Evolutionary conservation across 2,113 vertebrate genomes (phyloP).

Genomic region (Oxygymnocypris stewartii): DNA sequence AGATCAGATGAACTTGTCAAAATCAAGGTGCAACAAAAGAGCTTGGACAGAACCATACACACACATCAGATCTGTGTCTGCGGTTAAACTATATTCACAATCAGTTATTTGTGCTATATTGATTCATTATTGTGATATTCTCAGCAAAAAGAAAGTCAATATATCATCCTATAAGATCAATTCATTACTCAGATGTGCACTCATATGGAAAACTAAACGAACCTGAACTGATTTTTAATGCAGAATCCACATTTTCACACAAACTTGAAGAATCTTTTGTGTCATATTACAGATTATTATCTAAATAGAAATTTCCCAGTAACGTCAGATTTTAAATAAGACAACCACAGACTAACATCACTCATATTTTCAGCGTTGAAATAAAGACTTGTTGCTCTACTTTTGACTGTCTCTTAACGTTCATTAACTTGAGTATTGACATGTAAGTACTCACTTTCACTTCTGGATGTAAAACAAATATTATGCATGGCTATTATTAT

Average conservation of each 20-base stretch:
- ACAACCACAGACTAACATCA: background rate
- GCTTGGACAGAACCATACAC: too few species aligned
- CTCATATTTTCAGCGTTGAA: background rate
- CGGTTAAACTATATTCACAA: too few species aligned
- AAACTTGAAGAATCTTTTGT: background rate
- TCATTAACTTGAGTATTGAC: too few species aligned
- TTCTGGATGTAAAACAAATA: background rate
- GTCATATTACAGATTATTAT: background rate
- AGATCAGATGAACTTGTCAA: too few species aligned
- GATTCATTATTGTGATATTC: background rate
- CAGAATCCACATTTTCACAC: background rate
- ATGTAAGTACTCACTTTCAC: too few species aligned
- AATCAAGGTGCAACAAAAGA: too few species aligned
- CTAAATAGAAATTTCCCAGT: background rate
- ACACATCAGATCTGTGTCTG: too few species aligned
- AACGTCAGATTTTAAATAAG: slow-evolving; percentile 19
- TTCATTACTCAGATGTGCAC: background rate
- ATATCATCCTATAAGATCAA: background rate
- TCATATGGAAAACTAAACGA: background rate
- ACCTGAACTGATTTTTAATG: background rate
- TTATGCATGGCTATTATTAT: background rate
- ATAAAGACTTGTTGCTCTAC: background rate
- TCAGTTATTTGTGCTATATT: too few species aligned
- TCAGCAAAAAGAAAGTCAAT: background rate
- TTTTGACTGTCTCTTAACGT: too few species aligned